Conservation (phyloP, 2,113 vertebrate species). For the Gorsachius goisagi region DNA sequence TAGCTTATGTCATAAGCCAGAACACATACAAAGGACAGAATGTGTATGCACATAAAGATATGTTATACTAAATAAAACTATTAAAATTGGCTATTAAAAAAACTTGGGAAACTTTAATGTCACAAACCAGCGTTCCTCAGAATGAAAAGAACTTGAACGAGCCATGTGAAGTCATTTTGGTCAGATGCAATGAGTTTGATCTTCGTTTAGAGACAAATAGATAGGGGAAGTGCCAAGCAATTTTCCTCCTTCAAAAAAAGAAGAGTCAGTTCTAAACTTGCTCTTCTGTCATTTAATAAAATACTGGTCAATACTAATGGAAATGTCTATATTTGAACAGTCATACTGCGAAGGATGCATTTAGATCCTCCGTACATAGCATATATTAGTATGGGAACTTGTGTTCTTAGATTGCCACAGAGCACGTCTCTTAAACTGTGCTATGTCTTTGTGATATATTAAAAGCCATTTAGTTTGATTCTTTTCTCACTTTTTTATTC, state of each 20-base stretch:
- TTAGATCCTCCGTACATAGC: neutral
- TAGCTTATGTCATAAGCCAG: neutral
- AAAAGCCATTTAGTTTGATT: neutral
- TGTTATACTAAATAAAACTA: neutral
- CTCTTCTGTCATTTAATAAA: neutral
- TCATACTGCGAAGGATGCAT: neutral
- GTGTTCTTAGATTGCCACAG: neutral
- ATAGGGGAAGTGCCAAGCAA: neutral
- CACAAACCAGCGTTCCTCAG: neutral
- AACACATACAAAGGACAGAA: neutral
- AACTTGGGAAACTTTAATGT: neutral
- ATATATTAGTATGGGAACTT: neutral
- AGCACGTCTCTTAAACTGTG: neutral
- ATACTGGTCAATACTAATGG: neutral
- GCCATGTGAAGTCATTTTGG: neutral
- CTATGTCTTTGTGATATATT: neutral
- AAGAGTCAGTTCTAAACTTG: neutral
- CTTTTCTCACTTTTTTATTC: neutral
- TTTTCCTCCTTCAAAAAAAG: neutral
- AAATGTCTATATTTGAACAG: neutral
- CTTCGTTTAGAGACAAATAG: neutral
- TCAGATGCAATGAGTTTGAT: neutral
- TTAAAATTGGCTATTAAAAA: neutral
- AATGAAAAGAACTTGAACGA: neutral
- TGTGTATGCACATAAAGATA: neutral